phyloP scores from a whole-genome alignment of 1,140 invertebrate genomes.

The Pinna nobilis region DNA sequence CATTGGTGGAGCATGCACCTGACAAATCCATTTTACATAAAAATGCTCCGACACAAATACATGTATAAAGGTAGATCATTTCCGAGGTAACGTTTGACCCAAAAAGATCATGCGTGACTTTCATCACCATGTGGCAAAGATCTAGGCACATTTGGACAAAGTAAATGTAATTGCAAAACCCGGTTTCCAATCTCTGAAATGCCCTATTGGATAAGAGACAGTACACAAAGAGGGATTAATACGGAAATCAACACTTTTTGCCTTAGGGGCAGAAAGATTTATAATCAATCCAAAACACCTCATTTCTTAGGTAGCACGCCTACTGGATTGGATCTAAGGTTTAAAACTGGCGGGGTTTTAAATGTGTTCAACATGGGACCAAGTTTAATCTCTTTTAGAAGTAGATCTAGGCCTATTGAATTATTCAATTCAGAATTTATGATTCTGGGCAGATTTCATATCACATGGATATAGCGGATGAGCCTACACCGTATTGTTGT shows the following conservation, averaged over 20 bases:
- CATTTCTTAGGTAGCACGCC: conserved; percentile 22
- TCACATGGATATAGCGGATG: not conserved
- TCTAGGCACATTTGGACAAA: too few relatives aligned
- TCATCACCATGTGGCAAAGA: too few relatives aligned
- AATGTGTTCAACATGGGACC: conserved; percentile 25
- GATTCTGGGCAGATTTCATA: not conserved
- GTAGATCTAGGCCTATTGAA: too few relatives aligned
- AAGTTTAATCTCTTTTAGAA: conserved; percentile 16
- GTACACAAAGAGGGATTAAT: conserved; percentile 24
- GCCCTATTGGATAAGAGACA: conserved; percentile 11
- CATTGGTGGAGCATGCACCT: conserved; percentile 9
- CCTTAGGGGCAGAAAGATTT: conserved; percentile 9
- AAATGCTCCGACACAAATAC: not conserved
- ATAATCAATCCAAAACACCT: conserved; percentile 23
- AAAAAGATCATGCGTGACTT: too few relatives aligned
- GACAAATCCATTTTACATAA: conserved; percentile 16
- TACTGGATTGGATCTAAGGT: conserved; percentile 11
- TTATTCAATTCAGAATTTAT: not conserved
- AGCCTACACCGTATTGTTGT: too few relatives aligned
- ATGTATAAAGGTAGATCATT: too few relatives aligned
- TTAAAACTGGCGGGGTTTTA: not conserved
- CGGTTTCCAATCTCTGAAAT: not conserved
- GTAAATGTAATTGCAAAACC: conserved; percentile 13
- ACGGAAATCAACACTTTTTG: conserved; percentile 11
- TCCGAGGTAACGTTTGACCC: too few relatives aligned